These are phyloP conservation scores for Myocastor coypus DNA, from an alignment of 2,113 vertebrate species.

Conservation along the genomic window DNA sequence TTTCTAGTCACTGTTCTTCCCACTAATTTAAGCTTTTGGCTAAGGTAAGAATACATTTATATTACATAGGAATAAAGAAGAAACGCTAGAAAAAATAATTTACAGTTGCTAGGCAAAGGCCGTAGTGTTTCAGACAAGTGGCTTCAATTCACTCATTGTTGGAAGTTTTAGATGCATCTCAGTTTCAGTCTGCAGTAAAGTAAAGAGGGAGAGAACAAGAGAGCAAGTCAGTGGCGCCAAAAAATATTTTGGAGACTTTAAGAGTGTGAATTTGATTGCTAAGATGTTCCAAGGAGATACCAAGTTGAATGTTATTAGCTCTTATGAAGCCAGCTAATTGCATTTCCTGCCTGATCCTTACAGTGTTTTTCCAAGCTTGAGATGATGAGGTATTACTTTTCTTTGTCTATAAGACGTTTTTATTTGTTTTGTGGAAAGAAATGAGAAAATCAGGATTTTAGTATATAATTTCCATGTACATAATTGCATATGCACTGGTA, in stretches of 20 bases:
- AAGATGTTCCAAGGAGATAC: constrained; percentile 16
- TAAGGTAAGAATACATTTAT: background rate
- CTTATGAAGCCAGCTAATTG: constrained; percentile 43
- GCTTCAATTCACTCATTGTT: constrained; percentile 33
- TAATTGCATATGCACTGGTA: background rate
- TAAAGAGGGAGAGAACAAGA: constrained; percentile 24
- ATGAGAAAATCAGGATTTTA: constrained; percentile 20
- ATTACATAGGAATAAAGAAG: background rate
- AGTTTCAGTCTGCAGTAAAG: constrained; percentile 19
- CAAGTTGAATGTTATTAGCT: constrained; percentile 29
- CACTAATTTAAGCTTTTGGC: background rate
- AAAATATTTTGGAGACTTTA: constrained; percentile 52
- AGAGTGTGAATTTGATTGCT: constrained; percentile 41
- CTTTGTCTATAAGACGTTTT: constrained; percentile 41
- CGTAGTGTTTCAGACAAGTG: constrained; percentile 42
- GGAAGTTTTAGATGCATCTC: constrained; percentile 31
- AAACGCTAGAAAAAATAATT: background rate
- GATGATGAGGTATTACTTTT: background rate
- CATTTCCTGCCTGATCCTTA: constrained; percentile 19
- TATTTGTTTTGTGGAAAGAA: constrained; percentile 1
- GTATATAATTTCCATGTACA: background rate
- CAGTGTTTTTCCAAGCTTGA: background rate
- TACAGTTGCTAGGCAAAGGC: background rate
- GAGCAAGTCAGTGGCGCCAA: constrained; percentile 26
- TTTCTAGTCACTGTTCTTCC: background rate